Evolutionary conservation across 2,113 vertebrate species (phyloP).

Genomic region (Plecturocebus donacophilus): DNA sequence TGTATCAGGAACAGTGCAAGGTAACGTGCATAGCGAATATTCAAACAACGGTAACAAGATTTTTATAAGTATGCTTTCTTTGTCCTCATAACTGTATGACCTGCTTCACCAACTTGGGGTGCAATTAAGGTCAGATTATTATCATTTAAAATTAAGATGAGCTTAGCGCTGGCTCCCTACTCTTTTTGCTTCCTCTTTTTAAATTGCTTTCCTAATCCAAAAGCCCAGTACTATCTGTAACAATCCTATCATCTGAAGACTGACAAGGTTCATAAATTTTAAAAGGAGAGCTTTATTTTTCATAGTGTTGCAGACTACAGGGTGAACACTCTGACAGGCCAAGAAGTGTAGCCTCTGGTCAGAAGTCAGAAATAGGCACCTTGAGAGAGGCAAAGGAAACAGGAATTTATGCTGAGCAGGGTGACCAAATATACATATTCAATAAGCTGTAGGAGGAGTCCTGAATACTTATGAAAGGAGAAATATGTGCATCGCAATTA

Average conservation of each 20-base stretch:
- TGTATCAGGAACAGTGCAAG: background rate
- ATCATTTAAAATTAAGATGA: conserved; percentile 42
- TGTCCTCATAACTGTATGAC: background rate
- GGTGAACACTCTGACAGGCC: too few relatives aligned
- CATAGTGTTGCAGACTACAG: too few relatives aligned
- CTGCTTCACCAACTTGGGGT: background rate
- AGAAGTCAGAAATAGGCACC: too few relatives aligned
- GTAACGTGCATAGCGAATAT: background rate
- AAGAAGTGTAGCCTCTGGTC: too few relatives aligned
- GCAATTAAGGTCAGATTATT: background rate
- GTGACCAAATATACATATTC: too few relatives aligned
- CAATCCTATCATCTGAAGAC: background rate
- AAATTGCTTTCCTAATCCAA: background rate
- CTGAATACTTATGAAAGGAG: too few relatives aligned
- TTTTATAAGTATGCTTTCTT: background rate
- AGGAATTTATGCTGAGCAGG: too few relatives aligned
- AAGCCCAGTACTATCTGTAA: background rate
- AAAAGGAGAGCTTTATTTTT: too few relatives aligned
- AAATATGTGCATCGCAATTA: too few relatives aligned
- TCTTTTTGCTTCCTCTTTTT: background rate
- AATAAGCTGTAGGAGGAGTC: too few relatives aligned
- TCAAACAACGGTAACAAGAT: background rate
- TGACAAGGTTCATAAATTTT: too few relatives aligned
- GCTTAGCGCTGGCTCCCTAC: background rate
- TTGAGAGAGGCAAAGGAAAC: too few relatives aligned